Evolutionary conservation across 2,797 vertebrate species (phyloP), one percentile per base, ranked within the genome.

Genomic region (Micromesistius poutassou): DNA sequence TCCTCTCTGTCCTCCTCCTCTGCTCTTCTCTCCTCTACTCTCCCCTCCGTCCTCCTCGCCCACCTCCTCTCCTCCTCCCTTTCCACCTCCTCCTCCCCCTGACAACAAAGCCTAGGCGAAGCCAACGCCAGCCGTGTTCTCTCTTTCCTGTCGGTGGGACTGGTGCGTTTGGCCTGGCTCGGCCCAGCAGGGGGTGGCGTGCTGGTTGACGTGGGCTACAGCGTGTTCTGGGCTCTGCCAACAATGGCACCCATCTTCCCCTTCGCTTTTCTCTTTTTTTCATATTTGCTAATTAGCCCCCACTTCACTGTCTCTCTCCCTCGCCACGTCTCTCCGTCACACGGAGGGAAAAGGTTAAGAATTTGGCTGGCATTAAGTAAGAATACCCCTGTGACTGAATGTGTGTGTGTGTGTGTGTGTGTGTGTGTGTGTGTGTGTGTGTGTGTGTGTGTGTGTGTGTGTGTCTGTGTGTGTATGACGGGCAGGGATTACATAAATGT

Each of bases 281-380:
- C 75, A 77, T 76, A 28, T 71, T 30, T 12, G 25, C 68, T 71
- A 71, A 71, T 71, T 30, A 71, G 30, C 68, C 14, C 68, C 30
- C 68, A 66, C 79, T 86, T 86, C 79, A 62, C 73, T 28, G 79
- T 84, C 84, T 79, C 19, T 40, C 35, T 73, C 31, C 38, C 72
- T 30, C 38, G 3, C 72, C 25, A 22, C 36, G 35, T 42, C 72
- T n/a, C 72, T 74, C 72, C 38, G 14, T 74, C 73, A 14, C 73
- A 8, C 33, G 9, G 13, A 73, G 80, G 82, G 82, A 86, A 87
- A 89, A 62, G 89, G 90, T 90, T 90, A 82, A 89, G 88, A 77
- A 89, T 84, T 89, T 84, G 84, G 82, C 82, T 81, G 79, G 66
- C 82, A 83, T 82, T 78, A 79, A 77, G 78, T 79, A 74, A 19